phyloP scores from a whole-genome alignment of 2,797 vertebrate species.

The Forpus xanthops region DNA sequence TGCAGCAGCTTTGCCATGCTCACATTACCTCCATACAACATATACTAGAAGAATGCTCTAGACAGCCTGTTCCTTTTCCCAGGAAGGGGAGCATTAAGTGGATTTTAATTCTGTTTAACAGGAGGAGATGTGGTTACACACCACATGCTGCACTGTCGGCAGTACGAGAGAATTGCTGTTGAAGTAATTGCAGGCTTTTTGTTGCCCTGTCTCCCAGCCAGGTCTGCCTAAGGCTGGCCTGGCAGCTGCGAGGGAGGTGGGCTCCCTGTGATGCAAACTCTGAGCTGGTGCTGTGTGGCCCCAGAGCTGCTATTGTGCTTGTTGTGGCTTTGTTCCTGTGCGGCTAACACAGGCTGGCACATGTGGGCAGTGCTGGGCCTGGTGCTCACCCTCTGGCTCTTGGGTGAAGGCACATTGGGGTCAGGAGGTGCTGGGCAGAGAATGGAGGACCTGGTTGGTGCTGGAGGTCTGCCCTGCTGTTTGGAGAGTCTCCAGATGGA shows the following conservation, averaged over 20 bases:
- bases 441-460: not conserved
- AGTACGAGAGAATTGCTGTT: constrained; percentile 52
- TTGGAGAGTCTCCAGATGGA: not conserved
- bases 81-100: constrained; percentile 49
- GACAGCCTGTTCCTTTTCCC: not conserved
- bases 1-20: constrained; percentile 62
- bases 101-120: constrained; percentile 71
- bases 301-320: not conserved
- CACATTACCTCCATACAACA: not conserved
- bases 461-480: not conserved
- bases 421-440: not conserved
- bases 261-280: not conserved
- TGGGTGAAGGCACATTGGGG: not conserved
- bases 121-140: constrained; percentile 49
- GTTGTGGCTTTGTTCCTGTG: not conserved
- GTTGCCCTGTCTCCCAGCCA: not conserved
- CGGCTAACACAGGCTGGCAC: not conserved
- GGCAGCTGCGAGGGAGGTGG: not conserved
- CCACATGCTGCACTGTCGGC: constrained; percentile 58
- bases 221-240: not conserved
- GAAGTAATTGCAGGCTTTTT: constrained; percentile 40
- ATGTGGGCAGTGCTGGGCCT: not conserved
- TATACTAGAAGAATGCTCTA: not conserved
- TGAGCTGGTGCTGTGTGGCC: not conserved
- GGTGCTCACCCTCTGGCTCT: not conserved